Evolutionary conservation across 2,113 vertebrate species (phyloP), one percentile per base, ranked within the genome.

Genomic region (Myocastor coypus): DNA sequence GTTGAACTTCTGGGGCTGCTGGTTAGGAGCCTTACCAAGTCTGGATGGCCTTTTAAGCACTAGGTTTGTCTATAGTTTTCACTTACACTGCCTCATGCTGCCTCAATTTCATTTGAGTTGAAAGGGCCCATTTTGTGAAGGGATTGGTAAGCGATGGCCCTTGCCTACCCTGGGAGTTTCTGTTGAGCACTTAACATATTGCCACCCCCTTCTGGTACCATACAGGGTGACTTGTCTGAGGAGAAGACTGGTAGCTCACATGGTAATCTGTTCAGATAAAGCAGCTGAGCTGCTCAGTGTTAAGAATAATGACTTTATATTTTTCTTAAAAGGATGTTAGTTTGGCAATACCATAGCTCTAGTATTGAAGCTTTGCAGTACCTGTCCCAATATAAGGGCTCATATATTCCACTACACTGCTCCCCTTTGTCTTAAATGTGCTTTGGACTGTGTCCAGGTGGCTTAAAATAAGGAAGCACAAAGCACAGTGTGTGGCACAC

Each of bases 341-440:
- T 2, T 7, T 50, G 55, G 4, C 11, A 22, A 20, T 2, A 8
- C n/a, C 13, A 5, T 19, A 4, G 40, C 57, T 77, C 52, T 16
- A 9, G 61, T 0, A 26, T 24, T 10, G 32, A 16, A 19, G 61
- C 34, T 8, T 52, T 2, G 32, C 2, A 7, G 75, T 40, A 34
- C 30, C 59, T 1, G 0, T 20, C 17, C n/a, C 20, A 1, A 13
- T 22, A 50, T 20, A 5, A 19, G 26, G 63, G 37, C 64, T 7
- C 2, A 11, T 9, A 6, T 7, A 5, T 20, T 5, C 32, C 40
- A 0, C 66, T 55, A 24, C 0, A 0, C 40, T 50, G 64, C 78
- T 46, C 64, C 28, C 19, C 5, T 69, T 3, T 7, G 46, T 52
- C 55, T 73, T 28, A 13, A 2, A 6, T 12, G 66, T 28, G 30